Conservation (phyloP, 2,797 vertebrate genomes). For the Propithecus perrieri region DNA sequence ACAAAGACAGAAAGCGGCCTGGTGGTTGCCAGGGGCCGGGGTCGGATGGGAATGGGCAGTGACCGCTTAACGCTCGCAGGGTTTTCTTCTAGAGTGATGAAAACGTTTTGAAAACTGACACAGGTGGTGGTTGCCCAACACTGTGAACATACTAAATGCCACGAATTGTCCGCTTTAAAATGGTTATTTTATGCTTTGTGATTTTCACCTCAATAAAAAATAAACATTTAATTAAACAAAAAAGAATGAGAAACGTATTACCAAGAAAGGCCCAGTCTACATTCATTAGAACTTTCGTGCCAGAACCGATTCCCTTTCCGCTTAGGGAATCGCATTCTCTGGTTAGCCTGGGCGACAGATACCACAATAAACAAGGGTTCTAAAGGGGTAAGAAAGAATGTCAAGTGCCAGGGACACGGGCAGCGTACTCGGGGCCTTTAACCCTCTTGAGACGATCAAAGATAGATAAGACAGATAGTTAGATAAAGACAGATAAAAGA, state of each 20-base stretch:
- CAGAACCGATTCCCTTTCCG: not conserved
- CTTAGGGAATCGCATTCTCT: not conserved
- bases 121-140: fast-evolving
- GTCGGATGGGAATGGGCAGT: too few species aligned
- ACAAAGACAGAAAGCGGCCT: not conserved
- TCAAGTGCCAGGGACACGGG: fast-evolving
- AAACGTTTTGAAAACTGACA: not conserved
- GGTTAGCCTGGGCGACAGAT: not conserved
- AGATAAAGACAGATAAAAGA: fast-evolving
- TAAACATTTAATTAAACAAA: not conserved
- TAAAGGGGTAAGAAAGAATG: not conserved
- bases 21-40: fast-evolving
- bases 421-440: fast-evolving
- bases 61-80: fast-evolving
- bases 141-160: not conserved
- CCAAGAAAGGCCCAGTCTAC: not conserved
- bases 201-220: not conserved
- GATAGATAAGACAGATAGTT: too few species aligned
- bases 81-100: not conserved
- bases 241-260: fast-evolving
- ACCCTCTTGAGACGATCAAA: fast-evolving
- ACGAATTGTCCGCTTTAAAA: not conserved
- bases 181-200: not conserved
- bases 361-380: fast-evolving
- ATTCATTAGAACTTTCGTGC: not conserved